Base-by-base conservation (phyloP, 92 coral and sea anemone genomes). In the Zoanthus solanderi region DNA sequence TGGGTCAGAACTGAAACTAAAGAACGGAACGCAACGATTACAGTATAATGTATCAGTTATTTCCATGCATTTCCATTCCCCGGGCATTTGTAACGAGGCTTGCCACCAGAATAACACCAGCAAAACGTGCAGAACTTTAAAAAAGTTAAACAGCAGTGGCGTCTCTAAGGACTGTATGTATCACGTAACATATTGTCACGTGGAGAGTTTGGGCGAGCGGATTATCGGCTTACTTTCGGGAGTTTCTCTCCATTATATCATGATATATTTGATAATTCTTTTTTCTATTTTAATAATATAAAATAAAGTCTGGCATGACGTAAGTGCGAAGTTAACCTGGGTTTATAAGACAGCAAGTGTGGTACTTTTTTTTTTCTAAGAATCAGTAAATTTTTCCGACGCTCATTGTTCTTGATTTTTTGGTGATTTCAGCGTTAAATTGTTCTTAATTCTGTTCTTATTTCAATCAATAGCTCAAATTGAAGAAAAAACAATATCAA, bases 11-110 rank as follows among this genome's bases (percentile, higher is more conserved):
- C 65, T 69, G 75, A 69, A 69, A 69, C 75, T 69, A 69, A 69
- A 69, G 75, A 69, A 69, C 44, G 75, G 75, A 69, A 69, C 44
- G 75, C 75, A 69, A 69, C 75, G 75, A 29, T 69, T 69, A 69
- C 75, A 69, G 75, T 69, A 69, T 65, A 65, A 65, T 28, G 44
- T 69, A 69, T 69, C 75, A 69, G 75, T 69, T 69, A 69, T 29
- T 69, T 69, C 75, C 75, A 69, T 69, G 75, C 75, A 34, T 69
- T 69, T 69, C 44, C 75, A 69, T 30, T 45, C 44, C 14, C 75
- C 75, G 44, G 75, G 75, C 75, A 69, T 67, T 69, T 69, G 75
- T 69, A 69, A 29, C 45, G 32, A 45, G 75, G 44, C 73, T 68
- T 68, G 73, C 73, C 32, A 68, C 73, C 73, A 68, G 60, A 54